Evolutionary conservation across 2,797 vertebrate genomes (phyloP).

Genomic region (Zenarchopterus dispar): DNA sequence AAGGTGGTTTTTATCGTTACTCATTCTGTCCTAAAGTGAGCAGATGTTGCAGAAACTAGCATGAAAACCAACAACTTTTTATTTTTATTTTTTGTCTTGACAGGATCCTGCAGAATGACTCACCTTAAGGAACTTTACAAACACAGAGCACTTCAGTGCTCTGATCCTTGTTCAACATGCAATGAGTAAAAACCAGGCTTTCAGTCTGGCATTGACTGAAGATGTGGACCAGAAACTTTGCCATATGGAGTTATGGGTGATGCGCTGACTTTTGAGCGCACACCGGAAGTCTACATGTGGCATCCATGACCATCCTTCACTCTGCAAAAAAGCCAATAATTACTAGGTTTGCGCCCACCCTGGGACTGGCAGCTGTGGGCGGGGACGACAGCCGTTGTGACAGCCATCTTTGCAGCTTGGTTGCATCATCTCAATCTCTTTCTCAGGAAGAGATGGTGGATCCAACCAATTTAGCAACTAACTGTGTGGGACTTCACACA

Average conservation of each 20-base stretch:
- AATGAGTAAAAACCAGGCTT: constrained; percentile 1
- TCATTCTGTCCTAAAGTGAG: background rate
- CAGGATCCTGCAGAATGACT: constrained; percentile 50
- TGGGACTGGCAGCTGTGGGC: constrained; percentile 32
- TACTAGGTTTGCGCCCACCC: constrained; percentile 27
- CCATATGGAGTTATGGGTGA: constrained; percentile 34
- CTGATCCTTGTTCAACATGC: constrained; percentile 16
- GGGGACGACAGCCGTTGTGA: constrained; percentile 2
- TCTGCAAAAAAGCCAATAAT: constrained; percentile 28
- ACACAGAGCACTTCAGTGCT: constrained; percentile 31
- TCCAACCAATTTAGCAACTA: constrained; percentile 22
- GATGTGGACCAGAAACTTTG: constrained; percentile 44
- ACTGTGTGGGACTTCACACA: constrained; percentile 26
- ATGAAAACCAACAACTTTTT: background rate
- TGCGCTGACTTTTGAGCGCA: constrained; percentile 22
- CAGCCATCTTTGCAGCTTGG: constrained; percentile 35
- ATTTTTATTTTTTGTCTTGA: constrained; percentile 18
- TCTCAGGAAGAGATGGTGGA: constrained; percentile 48
- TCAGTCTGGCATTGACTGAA: constrained; percentile 11
- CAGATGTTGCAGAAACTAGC: background rate
- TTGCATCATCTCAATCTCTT: constrained; percentile 25
- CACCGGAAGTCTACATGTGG: constrained; percentile 14
- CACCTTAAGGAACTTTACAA: constrained; percentile 29
- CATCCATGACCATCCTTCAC: constrained; percentile 41
- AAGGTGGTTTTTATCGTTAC: constrained; percentile 36